These are phyloP conservation scores for Pachycephala philippinensis DNA, from an alignment of 2,113 vertebrate genomes.

Conservation along the genomic window DNA sequence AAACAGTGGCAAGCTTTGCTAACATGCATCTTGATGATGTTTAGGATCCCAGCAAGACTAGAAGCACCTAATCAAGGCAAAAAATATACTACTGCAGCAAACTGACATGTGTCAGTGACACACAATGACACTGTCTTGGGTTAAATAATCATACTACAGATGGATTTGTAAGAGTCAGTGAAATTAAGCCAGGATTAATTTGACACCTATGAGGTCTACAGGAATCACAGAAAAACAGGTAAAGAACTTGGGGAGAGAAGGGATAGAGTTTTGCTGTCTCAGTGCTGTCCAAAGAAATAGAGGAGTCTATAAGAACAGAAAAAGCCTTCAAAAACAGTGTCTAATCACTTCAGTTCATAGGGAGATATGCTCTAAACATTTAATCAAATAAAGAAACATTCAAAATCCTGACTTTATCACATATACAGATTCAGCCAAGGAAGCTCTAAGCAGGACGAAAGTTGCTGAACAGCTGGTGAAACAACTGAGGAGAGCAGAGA, in stretches of 20 bases:
- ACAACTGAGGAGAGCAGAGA: slow-evolving; percentile 80
- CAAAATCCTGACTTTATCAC: not conserved
- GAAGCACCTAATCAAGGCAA: not conserved
- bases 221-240: not conserved
- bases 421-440: slow-evolving; percentile 76
- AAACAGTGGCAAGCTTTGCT: not conserved
- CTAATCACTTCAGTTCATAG: not conserved
- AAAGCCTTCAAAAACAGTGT: not conserved
- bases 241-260: not conserved
- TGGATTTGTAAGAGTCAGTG: not conserved
- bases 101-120: not conserved
- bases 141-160: not conserved
- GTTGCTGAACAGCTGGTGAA: slow-evolving; percentile 77
- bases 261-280: not conserved
- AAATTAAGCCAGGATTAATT: not conserved
- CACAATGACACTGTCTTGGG: not conserved
- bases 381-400: not conserved
- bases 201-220: not conserved
- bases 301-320: not conserved
- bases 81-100: not conserved
- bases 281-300: not conserved
- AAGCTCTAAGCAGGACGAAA: slow-evolving; percentile 76
- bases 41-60: not conserved
- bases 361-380: not conserved
- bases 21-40: not conserved